Evolutionary conservation across 2,113 vertebrate genomes (phyloP).

Genomic region (Gobio gobio): DNA sequence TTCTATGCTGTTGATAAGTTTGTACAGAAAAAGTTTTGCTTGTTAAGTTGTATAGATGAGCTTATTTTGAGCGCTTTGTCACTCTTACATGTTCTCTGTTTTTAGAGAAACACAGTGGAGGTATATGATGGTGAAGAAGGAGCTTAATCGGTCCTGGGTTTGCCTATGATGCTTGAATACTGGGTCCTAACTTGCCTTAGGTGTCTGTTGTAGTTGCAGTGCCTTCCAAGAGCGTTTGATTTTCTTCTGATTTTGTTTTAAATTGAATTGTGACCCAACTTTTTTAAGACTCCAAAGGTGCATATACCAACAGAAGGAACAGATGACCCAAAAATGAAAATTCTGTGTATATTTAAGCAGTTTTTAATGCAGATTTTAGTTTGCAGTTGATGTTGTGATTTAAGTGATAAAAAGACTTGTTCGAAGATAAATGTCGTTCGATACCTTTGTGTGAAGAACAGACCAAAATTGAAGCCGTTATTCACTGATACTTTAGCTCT

Average conservation of each 20-base stretch:
- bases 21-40: constrained; percentile 17
- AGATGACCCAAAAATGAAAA: not conserved
- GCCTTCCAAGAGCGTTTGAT: constrained; percentile 6
- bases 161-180: constrained; percentile 39
- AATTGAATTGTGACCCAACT: not conserved
- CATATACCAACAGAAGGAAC: not conserved
- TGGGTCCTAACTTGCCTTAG: constrained; percentile 3
- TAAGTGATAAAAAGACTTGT: no score
- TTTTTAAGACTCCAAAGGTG: not conserved
- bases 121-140: constrained; percentile 4
- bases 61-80: constrained; percentile 23
- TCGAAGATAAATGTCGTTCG: no score
- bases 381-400: not conserved
- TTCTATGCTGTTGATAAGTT: constrained; percentile 12
- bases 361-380: not conserved
- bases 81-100: constrained; percentile 38
- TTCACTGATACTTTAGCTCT: not conserved
- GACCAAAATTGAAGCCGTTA: not conserved
- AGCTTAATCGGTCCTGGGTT: constrained; percentile 10
- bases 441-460: not conserved
- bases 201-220: not conserved
- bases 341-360: not conserved
- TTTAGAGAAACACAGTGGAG: constrained; percentile 26
- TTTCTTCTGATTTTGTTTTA: not conserved
- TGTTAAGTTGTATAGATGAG: constrained; percentile 24